phyloP scores from a whole-genome alignment of 2,113 vertebrate genomes.

The Pseudopipra pipra region DNA sequence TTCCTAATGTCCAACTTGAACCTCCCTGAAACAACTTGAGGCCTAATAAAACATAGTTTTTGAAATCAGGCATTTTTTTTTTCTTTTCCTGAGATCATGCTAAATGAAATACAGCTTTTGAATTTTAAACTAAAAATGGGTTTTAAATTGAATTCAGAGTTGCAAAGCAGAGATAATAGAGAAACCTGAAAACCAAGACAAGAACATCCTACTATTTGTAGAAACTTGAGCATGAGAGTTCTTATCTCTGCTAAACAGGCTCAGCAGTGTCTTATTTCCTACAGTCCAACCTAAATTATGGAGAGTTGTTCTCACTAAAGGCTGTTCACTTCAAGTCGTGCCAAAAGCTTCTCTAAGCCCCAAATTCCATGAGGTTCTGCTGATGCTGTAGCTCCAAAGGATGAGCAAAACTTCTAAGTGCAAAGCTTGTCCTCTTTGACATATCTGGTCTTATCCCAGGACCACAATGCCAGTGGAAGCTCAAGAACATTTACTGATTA shows the following conservation, averaged over 20 bases:
- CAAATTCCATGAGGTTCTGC: background rate
- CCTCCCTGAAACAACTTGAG: background rate
- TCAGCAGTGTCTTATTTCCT: background rate
- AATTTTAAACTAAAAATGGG: background rate
- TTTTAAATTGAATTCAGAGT: background rate
- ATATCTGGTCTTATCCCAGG: background rate
- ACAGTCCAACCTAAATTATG: background rate
- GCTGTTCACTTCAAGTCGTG: background rate
- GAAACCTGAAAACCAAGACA: background rate
- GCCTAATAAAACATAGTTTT: background rate
- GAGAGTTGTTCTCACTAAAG: background rate
- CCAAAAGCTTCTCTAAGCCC: background rate
- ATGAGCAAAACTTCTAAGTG: background rate
- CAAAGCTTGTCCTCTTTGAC: background rate
- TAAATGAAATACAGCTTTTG: background rate
- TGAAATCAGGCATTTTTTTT: background rate
- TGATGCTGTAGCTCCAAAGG: background rate
- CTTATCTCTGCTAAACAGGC: background rate
- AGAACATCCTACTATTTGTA: background rate
- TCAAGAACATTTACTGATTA: background rate
- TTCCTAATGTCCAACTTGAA: background rate
- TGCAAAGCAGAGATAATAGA: background rate
- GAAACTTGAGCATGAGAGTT: background rate
- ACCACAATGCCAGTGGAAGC: background rate
- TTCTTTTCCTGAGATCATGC: background rate